Evolutionary conservation across 2,888 invertebrate species (phyloP).

Genomic region (Polyommatus iphigenia): DNA sequence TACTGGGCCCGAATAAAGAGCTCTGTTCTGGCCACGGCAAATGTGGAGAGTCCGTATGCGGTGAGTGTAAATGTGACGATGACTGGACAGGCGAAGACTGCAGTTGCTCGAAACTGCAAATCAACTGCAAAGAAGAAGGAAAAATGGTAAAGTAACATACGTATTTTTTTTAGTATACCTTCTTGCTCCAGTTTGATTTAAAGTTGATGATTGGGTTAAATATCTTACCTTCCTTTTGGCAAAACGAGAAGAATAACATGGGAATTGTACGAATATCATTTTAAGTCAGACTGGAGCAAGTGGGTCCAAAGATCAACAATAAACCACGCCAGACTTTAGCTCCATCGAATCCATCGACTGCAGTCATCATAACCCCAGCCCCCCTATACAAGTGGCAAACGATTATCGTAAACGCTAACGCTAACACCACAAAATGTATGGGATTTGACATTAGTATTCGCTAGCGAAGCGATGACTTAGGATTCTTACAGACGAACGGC

Average conservation of each 20-base stretch:
- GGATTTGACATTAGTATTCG: too few species aligned
- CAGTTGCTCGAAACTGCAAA: conserved; percentile 51
- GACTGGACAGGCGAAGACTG: conserved; percentile 61
- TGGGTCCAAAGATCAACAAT: not conserved
- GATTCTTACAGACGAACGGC: too few species aligned
- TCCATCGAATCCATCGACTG: too few species aligned
- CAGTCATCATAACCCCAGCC: not conserved
- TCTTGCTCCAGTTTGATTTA: not conserved
- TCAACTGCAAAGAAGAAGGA: conserved; percentile 35
- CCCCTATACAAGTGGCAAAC: too few species aligned
- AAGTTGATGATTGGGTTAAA: not conserved
- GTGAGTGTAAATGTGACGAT: conserved; percentile 74
- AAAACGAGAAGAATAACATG: too few species aligned
- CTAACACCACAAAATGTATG: too few species aligned
- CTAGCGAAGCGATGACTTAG: too few species aligned
- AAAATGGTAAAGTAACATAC: conserved; percentile 45
- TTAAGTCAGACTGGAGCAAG: not conserved
- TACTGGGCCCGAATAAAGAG: conserved; percentile 44
- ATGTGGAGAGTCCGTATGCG: conserved; percentile 77
- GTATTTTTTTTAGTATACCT: not conserved
- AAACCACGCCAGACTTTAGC: not conserved
- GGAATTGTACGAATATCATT: not conserved
- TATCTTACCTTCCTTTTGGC: too few species aligned
- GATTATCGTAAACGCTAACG: too few species aligned
- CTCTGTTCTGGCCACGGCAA: conserved; percentile 82